phyloP scores from a whole-genome alignment of 2,888 invertebrate species.

The Drosophila conformis region DNA sequence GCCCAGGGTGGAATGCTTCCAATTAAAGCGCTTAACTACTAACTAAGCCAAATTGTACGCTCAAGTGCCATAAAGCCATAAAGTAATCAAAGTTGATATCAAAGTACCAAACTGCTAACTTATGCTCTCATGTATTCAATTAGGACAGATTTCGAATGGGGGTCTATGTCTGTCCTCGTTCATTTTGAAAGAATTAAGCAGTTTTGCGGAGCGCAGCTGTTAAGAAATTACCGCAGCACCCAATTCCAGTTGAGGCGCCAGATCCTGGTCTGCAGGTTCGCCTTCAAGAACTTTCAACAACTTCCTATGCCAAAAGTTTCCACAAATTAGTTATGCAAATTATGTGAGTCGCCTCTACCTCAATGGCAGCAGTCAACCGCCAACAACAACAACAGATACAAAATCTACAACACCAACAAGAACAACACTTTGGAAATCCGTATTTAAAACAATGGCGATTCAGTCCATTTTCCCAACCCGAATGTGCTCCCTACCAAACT shows the following conservation, averaged over 20 bases:
- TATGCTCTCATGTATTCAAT: constrained; percentile 79
- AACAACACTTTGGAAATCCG: constrained; percentile 52
- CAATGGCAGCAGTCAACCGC: constrained; percentile 57
- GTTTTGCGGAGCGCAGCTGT: constrained; percentile 68
- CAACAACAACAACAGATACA: constrained; percentile 19
- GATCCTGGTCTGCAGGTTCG: constrained; percentile 38
- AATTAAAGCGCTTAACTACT: constrained; percentile 45
- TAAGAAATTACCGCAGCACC: constrained; percentile 71
- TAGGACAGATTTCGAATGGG: constrained; percentile 75
- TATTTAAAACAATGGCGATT: constrained; percentile 70
- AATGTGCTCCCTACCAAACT: constrained; percentile 40
- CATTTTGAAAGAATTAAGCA: constrained; percentile 76
- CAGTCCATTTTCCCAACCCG: constrained; percentile 34
- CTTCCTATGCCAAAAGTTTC: constrained; percentile 79
- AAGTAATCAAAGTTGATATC: constrained; percentile 78
- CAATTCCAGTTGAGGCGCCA: constrained; percentile 21
- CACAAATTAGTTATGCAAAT: constrained; percentile 79
- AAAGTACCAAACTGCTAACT: constrained; percentile 78
- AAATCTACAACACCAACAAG: constrained; percentile 7
- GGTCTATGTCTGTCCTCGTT: constrained; percentile 29
- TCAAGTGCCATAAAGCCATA: constrained; percentile 80
- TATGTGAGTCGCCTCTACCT: constrained; percentile 77
- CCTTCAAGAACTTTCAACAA: constrained; percentile 78
- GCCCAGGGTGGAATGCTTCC: background rate
- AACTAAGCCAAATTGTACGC: constrained; percentile 76